Evolutionary conservation across 2,113 vertebrate species (phyloP).

Genomic region (Murina feae): DNA sequence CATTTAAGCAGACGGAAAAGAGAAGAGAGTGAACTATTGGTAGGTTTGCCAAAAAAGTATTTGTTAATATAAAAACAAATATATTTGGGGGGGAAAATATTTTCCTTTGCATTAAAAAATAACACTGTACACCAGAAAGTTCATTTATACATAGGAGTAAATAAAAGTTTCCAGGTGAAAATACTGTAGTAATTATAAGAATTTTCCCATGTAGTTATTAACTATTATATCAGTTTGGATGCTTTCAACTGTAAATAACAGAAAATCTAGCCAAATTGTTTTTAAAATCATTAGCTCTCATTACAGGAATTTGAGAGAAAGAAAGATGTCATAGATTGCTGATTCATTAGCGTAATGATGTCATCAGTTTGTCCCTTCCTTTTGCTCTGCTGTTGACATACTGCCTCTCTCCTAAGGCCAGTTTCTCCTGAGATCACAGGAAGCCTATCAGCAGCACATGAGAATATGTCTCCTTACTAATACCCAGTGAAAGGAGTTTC

Average conservation of each 20-base stretch:
- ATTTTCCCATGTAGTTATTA: neutral
- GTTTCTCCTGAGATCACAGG: neutral
- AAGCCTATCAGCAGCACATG: neutral
- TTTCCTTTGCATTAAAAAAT: neutral
- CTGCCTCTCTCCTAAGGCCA: neutral
- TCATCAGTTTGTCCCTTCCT: neutral
- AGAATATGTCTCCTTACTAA: neutral
- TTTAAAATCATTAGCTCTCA: neutral
- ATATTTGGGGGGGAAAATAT: neutral
- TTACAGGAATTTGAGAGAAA: neutral
- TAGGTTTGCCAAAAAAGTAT: neutral
- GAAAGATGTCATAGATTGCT: neutral
- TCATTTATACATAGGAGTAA: neutral
- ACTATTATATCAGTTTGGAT: neutral
- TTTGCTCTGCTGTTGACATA: neutral
- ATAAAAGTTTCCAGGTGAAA: neutral
- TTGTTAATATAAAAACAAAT: neutral
- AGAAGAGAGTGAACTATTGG: neutral
- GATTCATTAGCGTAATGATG: neutral
- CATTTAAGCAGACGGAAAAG: neutral
- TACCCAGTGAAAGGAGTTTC: neutral
- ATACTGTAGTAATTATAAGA: neutral
- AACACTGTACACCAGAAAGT: neutral
- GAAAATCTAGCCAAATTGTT: neutral
- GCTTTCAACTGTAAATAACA: neutral